phyloP scores from a whole-genome alignment of 1,140 invertebrate species.

The Drosophila elegans region DNA sequence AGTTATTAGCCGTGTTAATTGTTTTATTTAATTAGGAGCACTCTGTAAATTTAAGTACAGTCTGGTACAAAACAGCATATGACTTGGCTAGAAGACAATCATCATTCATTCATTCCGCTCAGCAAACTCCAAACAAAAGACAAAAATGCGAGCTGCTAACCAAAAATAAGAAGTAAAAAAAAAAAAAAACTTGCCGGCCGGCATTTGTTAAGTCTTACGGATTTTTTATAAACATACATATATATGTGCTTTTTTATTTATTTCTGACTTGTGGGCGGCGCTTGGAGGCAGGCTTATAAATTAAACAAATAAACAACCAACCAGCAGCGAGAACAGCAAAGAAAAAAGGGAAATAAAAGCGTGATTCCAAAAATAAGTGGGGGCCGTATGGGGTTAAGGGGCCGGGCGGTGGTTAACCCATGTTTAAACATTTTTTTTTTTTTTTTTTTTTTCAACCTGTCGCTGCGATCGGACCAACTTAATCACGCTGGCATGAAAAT shows the following conservation, averaged over 20 bases:
- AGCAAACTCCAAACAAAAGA: slow-evolving; percentile 23
- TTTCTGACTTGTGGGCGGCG: slow-evolving; percentile 58
- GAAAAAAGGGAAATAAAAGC: slow-evolving; percentile 1
- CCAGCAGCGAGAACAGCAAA: slow-evolving; percentile 36
- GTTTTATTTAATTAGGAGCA: slow-evolving; percentile 14
- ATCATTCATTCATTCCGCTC: slow-evolving; percentile 15
- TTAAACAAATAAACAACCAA: slow-evolving; percentile 72
- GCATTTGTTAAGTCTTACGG: slow-evolving; percentile 30
- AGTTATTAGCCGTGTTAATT: background rate
- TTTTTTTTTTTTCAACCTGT: slow-evolving; percentile 34
- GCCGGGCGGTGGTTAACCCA: slow-evolving; percentile 1
- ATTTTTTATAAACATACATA: slow-evolving; percentile 1
- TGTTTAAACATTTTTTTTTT: slow-evolving; percentile 6
- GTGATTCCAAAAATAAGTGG: background rate
- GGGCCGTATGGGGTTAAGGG: background rate
- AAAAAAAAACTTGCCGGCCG: slow-evolving; percentile 47
- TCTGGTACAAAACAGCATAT: slow-evolving; percentile 11
- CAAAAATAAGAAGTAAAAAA: background rate
- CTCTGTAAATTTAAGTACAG: slow-evolving; percentile 34
- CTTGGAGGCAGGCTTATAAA: slow-evolving; percentile 70
- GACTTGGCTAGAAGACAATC: slow-evolving; percentile 6
- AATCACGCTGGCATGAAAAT: slow-evolving; percentile 47
- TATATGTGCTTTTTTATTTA: slow-evolving; percentile 16
- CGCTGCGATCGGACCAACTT: slow-evolving; percentile 41
- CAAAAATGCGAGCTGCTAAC: slow-evolving; percentile 19